A percentile compares a stretch with the other conserved stretches of the same genome.
phyloP scores from a whole-genome alignment of 2,797 vertebrate species.

The Buceros bicornis region DNA sequence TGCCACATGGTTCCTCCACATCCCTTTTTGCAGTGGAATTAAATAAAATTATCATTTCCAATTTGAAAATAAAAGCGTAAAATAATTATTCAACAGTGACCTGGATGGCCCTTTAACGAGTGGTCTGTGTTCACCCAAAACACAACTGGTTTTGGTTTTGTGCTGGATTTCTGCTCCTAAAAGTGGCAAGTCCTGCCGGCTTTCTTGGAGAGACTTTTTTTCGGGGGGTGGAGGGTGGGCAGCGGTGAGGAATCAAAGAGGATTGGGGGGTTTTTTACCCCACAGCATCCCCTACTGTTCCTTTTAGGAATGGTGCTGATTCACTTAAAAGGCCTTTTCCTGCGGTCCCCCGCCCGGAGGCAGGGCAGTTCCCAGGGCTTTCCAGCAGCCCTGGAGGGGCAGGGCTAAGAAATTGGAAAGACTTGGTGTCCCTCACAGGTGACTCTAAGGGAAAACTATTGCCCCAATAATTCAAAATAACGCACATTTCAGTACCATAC shows the following conservation, averaged over 20 bases:
- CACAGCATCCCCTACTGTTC: constrained; percentile 43
- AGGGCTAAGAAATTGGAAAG: not conserved
- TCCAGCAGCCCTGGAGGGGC: not conserved
- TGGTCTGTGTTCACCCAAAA: not conserved
- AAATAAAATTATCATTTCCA: not conserved
- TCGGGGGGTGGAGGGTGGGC: not conserved
- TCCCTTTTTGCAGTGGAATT: not conserved
- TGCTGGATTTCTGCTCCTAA: not conserved
- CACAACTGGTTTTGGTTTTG: not conserved
- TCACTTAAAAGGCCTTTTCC: not conserved
- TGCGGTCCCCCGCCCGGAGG: accelerated
- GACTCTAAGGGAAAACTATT: not conserved
- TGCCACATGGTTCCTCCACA: not conserved
- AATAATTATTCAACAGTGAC: constrained; percentile 10
- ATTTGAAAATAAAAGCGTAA: constrained; percentile 38
- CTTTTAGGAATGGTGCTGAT: not conserved
- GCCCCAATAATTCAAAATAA: not conserved
- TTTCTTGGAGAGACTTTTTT: not conserved
- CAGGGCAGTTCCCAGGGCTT: not conserved
- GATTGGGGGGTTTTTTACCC: not conserved
- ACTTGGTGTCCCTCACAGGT: not conserved
- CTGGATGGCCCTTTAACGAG: not conserved
- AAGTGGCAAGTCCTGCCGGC: not conserved
- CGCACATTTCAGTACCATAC: not conserved
- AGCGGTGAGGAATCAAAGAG: not conserved